phyloP scores from a whole-genome alignment of 2,113 vertebrate species.

The Sinosuthora webbiana region DNA sequence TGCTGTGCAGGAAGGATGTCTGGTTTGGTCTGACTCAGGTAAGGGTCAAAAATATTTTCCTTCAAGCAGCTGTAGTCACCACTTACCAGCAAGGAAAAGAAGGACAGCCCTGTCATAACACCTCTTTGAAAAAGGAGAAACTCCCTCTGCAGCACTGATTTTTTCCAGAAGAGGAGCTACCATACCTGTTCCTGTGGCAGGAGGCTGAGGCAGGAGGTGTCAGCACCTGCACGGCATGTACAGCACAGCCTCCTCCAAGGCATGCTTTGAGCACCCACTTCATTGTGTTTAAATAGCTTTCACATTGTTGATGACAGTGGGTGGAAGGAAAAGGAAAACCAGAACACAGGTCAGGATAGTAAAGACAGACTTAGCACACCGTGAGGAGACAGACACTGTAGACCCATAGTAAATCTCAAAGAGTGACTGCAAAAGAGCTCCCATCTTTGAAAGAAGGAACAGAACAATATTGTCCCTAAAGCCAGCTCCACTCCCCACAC shows the following conservation, averaged over 20 bases:
- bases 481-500: background rate
- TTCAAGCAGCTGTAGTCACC: background rate
- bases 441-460: background rate
- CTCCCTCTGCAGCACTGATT: background rate
- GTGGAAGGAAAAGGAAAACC: background rate
- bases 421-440: background rate
- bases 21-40: background rate
- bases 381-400: background rate
- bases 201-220: background rate
- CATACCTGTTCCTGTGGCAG: background rate
- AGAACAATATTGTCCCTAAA: slow-evolving; percentile 20
- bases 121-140: background rate
- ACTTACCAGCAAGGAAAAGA: background rate
- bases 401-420: background rate
- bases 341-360: background rate
- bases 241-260: background rate
- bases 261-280: background rate
- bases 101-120: background rate
- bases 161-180: background rate
- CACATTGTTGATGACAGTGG: background rate
- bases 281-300: background rate
- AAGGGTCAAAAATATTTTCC: background rate
- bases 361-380: background rate
- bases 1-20: background rate
- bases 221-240: background rate